Base-by-base conservation (phyloP, 2,113 vertebrate genomes). In the Melanocharis versteri region DNA sequence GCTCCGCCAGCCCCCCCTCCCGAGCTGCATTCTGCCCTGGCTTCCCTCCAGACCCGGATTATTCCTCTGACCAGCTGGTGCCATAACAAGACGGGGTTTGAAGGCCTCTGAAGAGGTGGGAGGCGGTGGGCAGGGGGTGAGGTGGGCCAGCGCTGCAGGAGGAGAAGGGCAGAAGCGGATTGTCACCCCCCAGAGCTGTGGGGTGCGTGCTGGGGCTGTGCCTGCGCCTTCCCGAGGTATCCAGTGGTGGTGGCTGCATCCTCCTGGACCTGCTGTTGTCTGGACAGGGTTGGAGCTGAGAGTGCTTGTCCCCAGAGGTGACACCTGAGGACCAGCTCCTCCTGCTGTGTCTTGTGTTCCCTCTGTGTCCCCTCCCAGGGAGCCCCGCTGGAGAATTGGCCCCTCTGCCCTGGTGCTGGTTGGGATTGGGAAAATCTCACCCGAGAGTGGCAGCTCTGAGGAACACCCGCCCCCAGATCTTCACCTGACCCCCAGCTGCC, bases 1-100 rank as follows among this genome's bases (percentile, higher is more conserved):
- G 1, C 47, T 82, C 77, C 0, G 1, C 33, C 82, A 51, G 22
- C 72, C 72, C 84, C 91, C 81, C 71, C 85, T 31, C 84, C 8
- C 1, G 58, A 68, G 87, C 95, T 95, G 94, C 96, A 82, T 96
- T 89, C 60, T 75, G 94, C 84, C 95, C 94, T 95, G 94, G 95
- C 96, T 87, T 69, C 82, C 58, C 91, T 96, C 94, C 95, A 94
- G 91, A 48, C 92, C n/a, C 10, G 78, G 96, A 97, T 96, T 95
- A 96, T 91, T 94, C 66, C 82, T 85, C 87, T 94, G 95, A 87
- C 94, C 94, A 94, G 91, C 94, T 95, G 91, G 87, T 96, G 91
- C 93, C 73, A 84, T 50, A 80, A 42, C 70, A 15, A 5, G 72
- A 30, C 1, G 1, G 62, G 60, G 40, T 82, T 89, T 58, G 82